phyloP scores from a whole-genome alignment of 2,888 invertebrate species.

The Cheilosia vernalis region DNA sequence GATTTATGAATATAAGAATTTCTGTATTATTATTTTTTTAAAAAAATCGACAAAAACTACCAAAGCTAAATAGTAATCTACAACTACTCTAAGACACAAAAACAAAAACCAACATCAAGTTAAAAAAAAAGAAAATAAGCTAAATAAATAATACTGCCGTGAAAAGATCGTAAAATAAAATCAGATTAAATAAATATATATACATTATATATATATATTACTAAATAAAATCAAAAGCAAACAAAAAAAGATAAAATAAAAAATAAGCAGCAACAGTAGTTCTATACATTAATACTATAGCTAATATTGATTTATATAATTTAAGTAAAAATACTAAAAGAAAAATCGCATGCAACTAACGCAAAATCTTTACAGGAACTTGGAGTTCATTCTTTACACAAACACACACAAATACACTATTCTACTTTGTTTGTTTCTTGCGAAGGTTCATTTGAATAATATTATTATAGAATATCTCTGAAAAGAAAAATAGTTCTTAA shows the following conservation, averaged over 20 bases:
- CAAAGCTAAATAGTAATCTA: slow-evolving; percentile 51
- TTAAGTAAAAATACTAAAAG: slow-evolving; percentile 56
- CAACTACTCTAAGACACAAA: slow-evolving; percentile 53
- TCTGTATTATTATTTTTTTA: slow-evolving; percentile 17
- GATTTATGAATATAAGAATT: neutral
- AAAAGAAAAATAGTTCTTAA: slow-evolving; percentile 23
- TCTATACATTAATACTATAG: slow-evolving; percentile 72
- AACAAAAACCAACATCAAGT: slow-evolving; percentile 40
- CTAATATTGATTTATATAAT: slow-evolving; percentile 71
- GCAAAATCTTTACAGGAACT: slow-evolving; percentile 52
- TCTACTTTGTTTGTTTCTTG: slow-evolving; percentile 49
- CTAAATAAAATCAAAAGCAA: slow-evolving; percentile 43
- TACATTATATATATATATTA: slow-evolving; percentile 39
- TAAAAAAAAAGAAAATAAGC: slow-evolving; percentile 60
- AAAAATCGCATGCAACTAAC: slow-evolving; percentile 49
- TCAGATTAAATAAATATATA: slow-evolving; percentile 55
- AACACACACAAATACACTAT: slow-evolving; percentile 44
- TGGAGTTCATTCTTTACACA: slow-evolving; percentile 54
- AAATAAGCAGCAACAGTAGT: slow-evolving; percentile 69
- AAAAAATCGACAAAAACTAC: slow-evolving; percentile 46
- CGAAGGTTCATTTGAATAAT: slow-evolving; percentile 40
- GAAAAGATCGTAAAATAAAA: slow-evolving; percentile 65
- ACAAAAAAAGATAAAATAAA: slow-evolving; percentile 11
- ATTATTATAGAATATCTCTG: slow-evolving; percentile 12
- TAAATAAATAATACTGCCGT: slow-evolving; percentile 74